Evolutionary conservation across 2,888 invertebrate genomes (phyloP).

Genomic region (Agrotis ipsilon): DNA sequence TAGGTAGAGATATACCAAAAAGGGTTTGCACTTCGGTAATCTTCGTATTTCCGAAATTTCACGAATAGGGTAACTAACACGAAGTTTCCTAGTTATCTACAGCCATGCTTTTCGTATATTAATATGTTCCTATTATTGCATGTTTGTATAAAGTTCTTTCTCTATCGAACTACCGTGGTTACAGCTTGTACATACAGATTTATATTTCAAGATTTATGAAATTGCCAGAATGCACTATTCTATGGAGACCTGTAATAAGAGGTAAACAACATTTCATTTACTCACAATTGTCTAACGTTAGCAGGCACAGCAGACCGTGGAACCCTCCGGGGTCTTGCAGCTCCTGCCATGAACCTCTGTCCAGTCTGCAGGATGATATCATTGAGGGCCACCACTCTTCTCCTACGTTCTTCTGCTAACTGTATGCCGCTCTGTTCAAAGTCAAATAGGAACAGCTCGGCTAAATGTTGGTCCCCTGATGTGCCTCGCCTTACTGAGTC

Average conservation of each 20-base stretch:
- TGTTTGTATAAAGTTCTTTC: too few species aligned
- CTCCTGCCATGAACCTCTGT: constrained; percentile 95
- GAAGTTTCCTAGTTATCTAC: too few species aligned
- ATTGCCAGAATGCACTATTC: neutral
- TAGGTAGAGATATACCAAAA: too few species aligned
- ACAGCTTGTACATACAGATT: too few species aligned
- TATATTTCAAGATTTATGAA: too few species aligned
- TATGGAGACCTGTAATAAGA: neutral
- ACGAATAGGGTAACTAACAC: too few species aligned
- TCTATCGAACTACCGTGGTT: too few species aligned
- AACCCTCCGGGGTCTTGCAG: constrained; percentile 93
- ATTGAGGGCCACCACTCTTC: constrained; percentile 96
- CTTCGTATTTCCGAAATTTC: too few species aligned
- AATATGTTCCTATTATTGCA: too few species aligned
- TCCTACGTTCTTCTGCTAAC: constrained; percentile 93
- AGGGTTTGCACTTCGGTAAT: too few species aligned
- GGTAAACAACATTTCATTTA: constrained; percentile 49
- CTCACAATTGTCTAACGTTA: constrained; percentile 94
- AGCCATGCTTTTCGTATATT: too few species aligned
- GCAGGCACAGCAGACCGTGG: constrained; percentile 93
- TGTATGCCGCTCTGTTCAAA: constrained; percentile 99
- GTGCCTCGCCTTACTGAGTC: constrained; percentile 94
- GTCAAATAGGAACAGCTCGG: constrained; percentile 97
- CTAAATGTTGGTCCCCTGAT: constrained; percentile 96
- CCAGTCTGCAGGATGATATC: constrained; percentile 96